Percentiles rank a stretch among this genome's conserved stretches.
phyloP scores from a whole-genome alignment of 2,888 invertebrate genomes.

The Acanthacorydalis orientalis region DNA sequence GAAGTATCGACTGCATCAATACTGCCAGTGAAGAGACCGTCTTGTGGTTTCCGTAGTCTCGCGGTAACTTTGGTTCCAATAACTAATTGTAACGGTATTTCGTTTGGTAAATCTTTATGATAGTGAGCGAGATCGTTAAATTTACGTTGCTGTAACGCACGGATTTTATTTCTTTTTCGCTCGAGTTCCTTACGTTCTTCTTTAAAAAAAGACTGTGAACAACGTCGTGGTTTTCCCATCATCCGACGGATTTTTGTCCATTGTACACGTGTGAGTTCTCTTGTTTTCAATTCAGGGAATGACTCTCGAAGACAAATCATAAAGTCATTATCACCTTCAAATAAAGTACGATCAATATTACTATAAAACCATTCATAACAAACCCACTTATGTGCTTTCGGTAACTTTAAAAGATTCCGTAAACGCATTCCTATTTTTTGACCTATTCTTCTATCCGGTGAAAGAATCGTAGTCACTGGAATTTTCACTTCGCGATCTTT shows the following conservation, averaged over 20 bases:
- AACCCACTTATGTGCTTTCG: conserved; percentile 98
- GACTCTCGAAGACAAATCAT: conserved; percentile 83
- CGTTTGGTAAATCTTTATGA: conserved; percentile 78
- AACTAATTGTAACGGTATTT: conserved; percentile 86
- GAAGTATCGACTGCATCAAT: conserved; percentile 93
- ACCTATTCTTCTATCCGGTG: conserved; percentile 70
- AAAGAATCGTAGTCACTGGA: conserved; percentile 17
- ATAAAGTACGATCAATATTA: conserved; percentile 87
- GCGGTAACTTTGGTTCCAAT: conserved; percentile 91
- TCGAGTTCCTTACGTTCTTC: conserved; percentile 88
- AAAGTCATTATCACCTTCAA: conserved; percentile 94
- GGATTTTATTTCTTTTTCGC: conserved; percentile 76
- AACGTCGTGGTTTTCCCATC: conserved; percentile 95
- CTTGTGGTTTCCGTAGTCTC: conserved; percentile 78
- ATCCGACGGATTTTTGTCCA: conserved; percentile 91
- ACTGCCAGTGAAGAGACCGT: conserved; percentile 84
- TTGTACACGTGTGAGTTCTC: conserved; percentile 70
- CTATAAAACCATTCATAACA: conserved; percentile 99
- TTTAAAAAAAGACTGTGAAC: conserved; percentile 85
- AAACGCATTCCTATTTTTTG: conserved; percentile 79
- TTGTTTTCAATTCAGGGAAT: conserved; percentile 79
- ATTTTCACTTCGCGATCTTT: conserved; percentile 6
- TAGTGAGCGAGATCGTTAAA: conserved; percentile 53
- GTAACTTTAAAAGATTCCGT: conserved; percentile 84
- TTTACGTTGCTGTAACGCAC: conserved; percentile 85